phyloP scores from a whole-genome alignment of 2,888 invertebrate genomes.

The Chironomus tentans region DNA sequence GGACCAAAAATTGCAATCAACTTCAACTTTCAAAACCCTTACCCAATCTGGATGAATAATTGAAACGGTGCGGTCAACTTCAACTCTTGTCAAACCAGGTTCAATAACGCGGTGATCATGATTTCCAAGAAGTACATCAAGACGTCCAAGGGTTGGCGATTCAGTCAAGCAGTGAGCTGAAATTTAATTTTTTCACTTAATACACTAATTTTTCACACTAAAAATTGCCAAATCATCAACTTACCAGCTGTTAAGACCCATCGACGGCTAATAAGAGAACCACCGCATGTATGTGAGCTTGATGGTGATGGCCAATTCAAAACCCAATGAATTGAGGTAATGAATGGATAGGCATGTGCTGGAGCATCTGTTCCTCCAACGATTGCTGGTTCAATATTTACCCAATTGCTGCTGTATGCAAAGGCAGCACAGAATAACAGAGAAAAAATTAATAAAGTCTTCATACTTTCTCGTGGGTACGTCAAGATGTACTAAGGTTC shows the following conservation, averaged over 20 bases:
- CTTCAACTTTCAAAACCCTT: too few species aligned
- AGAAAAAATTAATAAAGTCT: background rate
- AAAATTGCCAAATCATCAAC: background rate
- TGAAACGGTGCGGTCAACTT: background rate
- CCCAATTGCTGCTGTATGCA: background rate
- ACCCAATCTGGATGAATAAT: slow-evolving; percentile 15
- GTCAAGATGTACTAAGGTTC: too few species aligned
- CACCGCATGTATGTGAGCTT: slow-evolving; percentile 42
- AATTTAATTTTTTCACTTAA: slow-evolving; percentile 16
- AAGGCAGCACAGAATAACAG: background rate
- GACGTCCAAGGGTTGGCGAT: slow-evolving; percentile 34
- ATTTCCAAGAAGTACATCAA: slow-evolving; percentile 38
- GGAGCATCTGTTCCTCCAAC: slow-evolving; percentile 39
- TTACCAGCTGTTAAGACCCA: slow-evolving; percentile 33
- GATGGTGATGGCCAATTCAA: slow-evolving; percentile 30
- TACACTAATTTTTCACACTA: background rate
- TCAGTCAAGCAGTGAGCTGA: slow-evolving; percentile 37
- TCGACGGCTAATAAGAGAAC: slow-evolving; percentile 38
- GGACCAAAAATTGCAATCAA: too few species aligned
- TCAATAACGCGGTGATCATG: slow-evolving; percentile 34
- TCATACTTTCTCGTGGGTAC: background rate
- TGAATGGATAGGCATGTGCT: slow-evolving; percentile 42
- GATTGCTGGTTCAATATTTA: slow-evolving; percentile 30
- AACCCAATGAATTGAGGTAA: slow-evolving; percentile 39
- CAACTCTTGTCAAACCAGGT: slow-evolving; percentile 31